Evolutionary conservation across 2,888 invertebrate genomes (phyloP).

Genomic region (Cosmopolites sordidus): DNA sequence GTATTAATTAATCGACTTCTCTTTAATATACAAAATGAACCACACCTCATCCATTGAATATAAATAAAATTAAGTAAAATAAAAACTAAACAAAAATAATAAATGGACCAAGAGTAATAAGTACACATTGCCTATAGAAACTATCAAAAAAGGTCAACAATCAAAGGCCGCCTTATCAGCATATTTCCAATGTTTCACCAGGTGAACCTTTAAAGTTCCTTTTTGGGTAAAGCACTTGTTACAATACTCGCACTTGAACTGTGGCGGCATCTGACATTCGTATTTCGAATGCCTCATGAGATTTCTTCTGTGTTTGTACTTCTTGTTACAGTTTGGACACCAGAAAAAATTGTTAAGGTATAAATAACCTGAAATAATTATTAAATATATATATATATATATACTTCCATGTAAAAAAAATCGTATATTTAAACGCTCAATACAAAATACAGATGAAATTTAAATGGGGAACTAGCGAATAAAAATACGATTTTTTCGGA

Average conservation of each 20-base stretch:
- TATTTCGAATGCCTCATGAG: constrained; percentile 35
- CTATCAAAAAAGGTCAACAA: background rate
- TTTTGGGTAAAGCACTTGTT: constrained; percentile 26
- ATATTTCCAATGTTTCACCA: constrained; percentile 24
- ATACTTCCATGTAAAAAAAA: too few species aligned
- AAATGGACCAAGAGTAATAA: too few species aligned
- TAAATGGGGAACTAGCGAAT: too few species aligned
- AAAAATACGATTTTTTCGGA: background rate
- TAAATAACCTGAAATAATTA: constrained; percentile 17
- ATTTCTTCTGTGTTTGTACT: constrained; percentile 33
- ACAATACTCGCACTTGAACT: constrained; percentile 29
- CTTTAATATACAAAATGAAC: too few species aligned
- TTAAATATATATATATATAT: too few species aligned
- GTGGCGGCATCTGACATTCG: constrained; percentile 38
- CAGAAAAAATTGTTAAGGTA: constrained; percentile 19
- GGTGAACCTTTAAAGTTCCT: constrained; percentile 22
- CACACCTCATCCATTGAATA: too few species aligned
- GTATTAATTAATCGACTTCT: too few species aligned
- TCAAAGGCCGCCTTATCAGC: background rate
- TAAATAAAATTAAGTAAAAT: too few species aligned
- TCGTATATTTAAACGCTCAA: too few species aligned
- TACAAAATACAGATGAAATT: too few species aligned
- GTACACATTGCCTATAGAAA: too few species aligned
- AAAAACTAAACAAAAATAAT: too few species aligned
- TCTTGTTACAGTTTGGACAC: constrained; percentile 33